These are phyloP conservation scores for Epinephelus malabaricus DNA, from an alignment of 2,797 vertebrate genomes.

Conservation along the genomic window DNA sequence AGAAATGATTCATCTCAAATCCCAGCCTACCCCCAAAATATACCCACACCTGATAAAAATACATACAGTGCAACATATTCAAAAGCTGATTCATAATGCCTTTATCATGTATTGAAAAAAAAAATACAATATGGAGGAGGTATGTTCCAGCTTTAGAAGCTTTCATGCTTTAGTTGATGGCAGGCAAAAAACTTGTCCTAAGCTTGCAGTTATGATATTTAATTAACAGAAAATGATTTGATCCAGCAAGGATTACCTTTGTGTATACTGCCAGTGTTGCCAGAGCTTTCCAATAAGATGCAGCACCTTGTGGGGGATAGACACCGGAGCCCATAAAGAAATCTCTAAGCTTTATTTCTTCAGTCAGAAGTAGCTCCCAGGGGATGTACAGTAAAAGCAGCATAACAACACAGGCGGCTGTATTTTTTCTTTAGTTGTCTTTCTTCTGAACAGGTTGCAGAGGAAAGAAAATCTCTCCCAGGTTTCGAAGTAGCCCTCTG, in stretches of 20 bases:
- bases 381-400: slow-evolving; percentile 25
- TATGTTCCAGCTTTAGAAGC: neutral
- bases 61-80: neutral
- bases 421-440: slow-evolving; percentile 66
- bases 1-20: neutral
- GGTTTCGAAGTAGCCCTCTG: slow-evolving; percentile 81
- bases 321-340: slow-evolving; percentile 19
- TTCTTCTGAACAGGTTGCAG: slow-evolving; percentile 77
- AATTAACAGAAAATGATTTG: neutral
- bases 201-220: slow-evolving; percentile 1
- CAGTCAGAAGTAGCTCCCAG: neutral
- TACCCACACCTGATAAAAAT: neutral
- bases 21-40: neutral
- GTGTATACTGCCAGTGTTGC: neutral
- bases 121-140: neutral
- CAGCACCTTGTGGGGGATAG: neutral
- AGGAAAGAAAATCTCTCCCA: slow-evolving; percentile 85
- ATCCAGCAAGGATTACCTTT: neutral
- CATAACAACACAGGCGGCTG: neutral
- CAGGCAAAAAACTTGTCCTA: neutral
- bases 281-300: neutral
- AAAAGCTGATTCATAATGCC: neutral
- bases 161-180: neutral
- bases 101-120: neutral
- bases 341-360: slow-evolving; percentile 48